Conservation (phyloP, 2,113 vertebrate genomes). For the Saguinus midas region DNA sequence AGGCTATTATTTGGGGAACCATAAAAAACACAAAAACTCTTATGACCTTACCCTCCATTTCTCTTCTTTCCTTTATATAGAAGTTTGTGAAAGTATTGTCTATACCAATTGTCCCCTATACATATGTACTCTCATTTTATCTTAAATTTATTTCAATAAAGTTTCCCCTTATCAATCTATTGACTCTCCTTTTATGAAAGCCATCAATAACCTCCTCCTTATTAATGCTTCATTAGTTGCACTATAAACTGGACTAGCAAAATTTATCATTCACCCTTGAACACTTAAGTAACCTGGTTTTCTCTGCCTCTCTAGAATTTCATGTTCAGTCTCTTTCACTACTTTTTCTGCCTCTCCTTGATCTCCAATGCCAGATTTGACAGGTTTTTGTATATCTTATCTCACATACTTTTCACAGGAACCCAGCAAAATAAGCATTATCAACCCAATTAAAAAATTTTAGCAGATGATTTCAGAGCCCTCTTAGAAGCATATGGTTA, state of each 20-base stretch:
- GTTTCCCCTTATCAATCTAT: not conserved
- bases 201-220: not conserved
- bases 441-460: not conserved
- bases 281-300: not conserved
- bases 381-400: not conserved
- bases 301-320: not conserved
- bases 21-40: not conserved
- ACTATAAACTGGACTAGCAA: not conserved
- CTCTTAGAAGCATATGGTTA: not conserved
- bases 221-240: not conserved
- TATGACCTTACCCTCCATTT: not conserved
- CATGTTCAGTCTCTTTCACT: not conserved
- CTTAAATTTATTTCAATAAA: not conserved
- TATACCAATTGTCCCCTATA: not conserved
- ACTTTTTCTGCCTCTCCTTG: not conserved
- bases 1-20: not conserved
- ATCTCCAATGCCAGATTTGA: not conserved
- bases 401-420: not conserved
- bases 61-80: not conserved
- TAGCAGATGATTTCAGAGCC: not conserved
- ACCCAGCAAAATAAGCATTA: not conserved
- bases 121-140: not conserved
- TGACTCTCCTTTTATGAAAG: not conserved
- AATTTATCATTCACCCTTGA: not conserved
- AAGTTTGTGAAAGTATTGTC: not conserved